These are phyloP conservation scores for Eurytoma adleriae DNA, from an alignment of 2,888 invertebrate species.

Conservation along the genomic window DNA sequence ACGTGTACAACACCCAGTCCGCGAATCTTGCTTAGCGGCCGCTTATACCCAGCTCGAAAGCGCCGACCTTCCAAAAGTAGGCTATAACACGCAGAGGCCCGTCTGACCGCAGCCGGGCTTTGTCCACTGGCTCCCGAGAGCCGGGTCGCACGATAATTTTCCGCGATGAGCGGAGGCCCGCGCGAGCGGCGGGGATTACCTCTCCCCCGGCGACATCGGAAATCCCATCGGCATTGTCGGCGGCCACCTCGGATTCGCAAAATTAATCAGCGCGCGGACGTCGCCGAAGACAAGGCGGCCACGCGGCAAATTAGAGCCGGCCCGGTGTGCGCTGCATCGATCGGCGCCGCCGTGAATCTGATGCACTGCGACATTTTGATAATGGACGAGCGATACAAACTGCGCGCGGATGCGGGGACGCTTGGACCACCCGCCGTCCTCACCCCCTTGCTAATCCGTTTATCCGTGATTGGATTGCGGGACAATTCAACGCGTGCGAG, in stretches of 20 bases:
- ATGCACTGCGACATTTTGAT: slow-evolving; percentile 42
- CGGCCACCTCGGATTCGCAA: neutral
- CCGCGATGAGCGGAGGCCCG: too few relatives aligned
- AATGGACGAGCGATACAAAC: slow-evolving; percentile 32
- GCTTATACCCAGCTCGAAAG: too few relatives aligned
- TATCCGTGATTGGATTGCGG: slow-evolving; percentile 22
- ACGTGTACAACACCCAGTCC: neutral
- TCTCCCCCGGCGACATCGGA: too few relatives aligned
- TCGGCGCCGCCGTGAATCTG: slow-evolving; percentile 25
- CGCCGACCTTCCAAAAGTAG: too few relatives aligned
- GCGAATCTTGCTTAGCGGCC: too few relatives aligned
- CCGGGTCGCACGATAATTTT: too few relatives aligned
- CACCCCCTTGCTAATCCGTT: slow-evolving; percentile 3
- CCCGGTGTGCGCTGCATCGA: neutral
- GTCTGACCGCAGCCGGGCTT: too few relatives aligned
- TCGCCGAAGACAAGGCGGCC: neutral
- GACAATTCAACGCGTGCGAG: neutral
- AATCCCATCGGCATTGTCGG: too few relatives aligned
- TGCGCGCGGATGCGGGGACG: slow-evolving; percentile 19
- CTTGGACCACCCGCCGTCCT: neutral
- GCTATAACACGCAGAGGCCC: too few relatives aligned
- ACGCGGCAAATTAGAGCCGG: slow-evolving; percentile 3
- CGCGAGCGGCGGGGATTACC: too few relatives aligned
- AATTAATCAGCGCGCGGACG: neutral
- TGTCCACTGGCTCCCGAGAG: too few relatives aligned